Percentiles rank a stretch among this genome's conserved stretches.
phyloP scores from a whole-genome alignment of 2,888 invertebrate genomes.

The Vesta saturnalis region DNA sequence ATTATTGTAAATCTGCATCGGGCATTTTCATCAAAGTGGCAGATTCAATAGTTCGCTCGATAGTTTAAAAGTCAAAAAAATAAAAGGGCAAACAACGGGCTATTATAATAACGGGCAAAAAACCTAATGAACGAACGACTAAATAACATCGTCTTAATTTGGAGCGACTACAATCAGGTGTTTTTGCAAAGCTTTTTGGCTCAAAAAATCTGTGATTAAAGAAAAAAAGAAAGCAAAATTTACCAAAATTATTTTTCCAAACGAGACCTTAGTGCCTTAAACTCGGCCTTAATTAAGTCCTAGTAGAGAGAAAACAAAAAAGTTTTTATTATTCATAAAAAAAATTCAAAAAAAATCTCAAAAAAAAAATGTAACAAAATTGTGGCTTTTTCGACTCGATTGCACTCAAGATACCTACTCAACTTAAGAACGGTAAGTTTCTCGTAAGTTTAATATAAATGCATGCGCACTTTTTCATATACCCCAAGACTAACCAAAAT shows the following conservation, averaged over 20 bases:
- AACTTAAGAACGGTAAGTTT: constrained; percentile 32
- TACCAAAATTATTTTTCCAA: constrained; percentile 57
- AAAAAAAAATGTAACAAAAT: constrained; percentile 51
- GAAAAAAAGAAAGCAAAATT: constrained; percentile 20
- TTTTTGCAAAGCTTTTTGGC: constrained; percentile 14
- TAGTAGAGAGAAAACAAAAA: constrained; percentile 59
- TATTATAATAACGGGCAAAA: constrained; percentile 33
- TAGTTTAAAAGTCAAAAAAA: constrained; percentile 19
- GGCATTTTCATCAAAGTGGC: constrained; percentile 31
- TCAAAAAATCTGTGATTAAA: constrained; percentile 55
- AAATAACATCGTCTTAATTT: constrained; percentile 6
- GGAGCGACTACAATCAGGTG: constrained; percentile 24
- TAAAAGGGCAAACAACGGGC: constrained; percentile 29
- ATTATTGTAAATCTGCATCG: constrained; percentile 36
- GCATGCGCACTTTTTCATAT: not conserved
- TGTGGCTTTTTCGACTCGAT: constrained; percentile 55
- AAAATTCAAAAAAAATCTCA: constrained; percentile 49
- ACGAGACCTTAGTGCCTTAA: constrained; percentile 62
- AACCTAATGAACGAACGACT: constrained; percentile 19
- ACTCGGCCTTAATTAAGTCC: constrained; percentile 60
- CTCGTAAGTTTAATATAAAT: constrained; percentile 41
- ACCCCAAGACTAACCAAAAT: constrained; percentile 37
- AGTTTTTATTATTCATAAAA: constrained; percentile 54
- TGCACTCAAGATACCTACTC: constrained; percentile 48
- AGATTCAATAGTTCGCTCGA: constrained; percentile 25